Evolutionary conservation across 1,140 invertebrate species (phyloP), one percentile per base, ranked within the genome.

Genomic region (Trinorchestia longiramus): DNA sequence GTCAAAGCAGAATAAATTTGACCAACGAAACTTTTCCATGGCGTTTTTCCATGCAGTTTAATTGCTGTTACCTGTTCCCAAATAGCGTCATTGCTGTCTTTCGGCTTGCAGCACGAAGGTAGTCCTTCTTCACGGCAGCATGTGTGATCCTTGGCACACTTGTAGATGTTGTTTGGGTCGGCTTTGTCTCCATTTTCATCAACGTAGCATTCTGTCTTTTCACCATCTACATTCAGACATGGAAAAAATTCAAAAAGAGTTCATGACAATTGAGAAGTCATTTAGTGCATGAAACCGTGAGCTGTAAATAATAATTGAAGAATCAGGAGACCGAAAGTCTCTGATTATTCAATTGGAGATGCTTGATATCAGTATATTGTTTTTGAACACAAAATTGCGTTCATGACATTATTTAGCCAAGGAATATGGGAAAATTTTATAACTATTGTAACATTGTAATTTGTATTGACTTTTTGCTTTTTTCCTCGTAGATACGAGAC

Each of bases 141-240:
- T 41, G 95, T 96, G 43, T 96, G 91, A 8, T 62, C 42, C 36
- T 53, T 43, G 0, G 8, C 44, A 47, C 96, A 96, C 1, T 44
- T 96, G 96, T 96, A 96, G 91, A 96, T 96, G 95, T 96, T 96
- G 91, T 96, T 96, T 11, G 96, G 96, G 92, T 96, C 96, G 23
- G 96, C 87, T 44, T 96, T 96, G n/a, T 43, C 36, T 0, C 96
- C 96, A 0, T 95, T 28, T 47, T 95, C 95, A 53, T 96, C 95
- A 23, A 88, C 95, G 92, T 92, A 96, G 43, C 96, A 96, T 28
- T 96, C 96, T n/a, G 62, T 95, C 53, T 96, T 96, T 42, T 44
- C 45, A 0, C 17, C 90, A 15, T 4, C 95, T 77, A 47, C 87
- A 28, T 87, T 15, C 87, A 36, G 36, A n/a, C 41, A 42, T 90